phyloP scores from a whole-genome alignment of 2,888 invertebrate genomes.

The Abrostola triplasia region DNA sequence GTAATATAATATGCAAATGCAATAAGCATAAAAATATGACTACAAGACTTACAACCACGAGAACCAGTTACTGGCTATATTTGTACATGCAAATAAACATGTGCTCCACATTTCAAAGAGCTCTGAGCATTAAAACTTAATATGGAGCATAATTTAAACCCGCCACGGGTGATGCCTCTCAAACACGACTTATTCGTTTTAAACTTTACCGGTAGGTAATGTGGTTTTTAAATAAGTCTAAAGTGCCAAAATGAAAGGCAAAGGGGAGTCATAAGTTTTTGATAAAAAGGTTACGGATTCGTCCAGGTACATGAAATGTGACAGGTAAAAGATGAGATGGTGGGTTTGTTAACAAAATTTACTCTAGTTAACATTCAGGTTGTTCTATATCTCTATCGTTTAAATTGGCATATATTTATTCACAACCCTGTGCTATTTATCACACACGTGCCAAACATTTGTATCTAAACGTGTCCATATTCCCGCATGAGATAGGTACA shows the following conservation, averaged over 20 bases:
- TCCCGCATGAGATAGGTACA: too few species aligned
- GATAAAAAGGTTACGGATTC: too few species aligned
- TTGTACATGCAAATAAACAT: slow-evolving; percentile 25
- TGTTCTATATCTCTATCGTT: too few species aligned
- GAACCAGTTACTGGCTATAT: neutral
- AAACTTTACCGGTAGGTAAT: slow-evolving; percentile 53
- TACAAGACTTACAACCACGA: neutral
- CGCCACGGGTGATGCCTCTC: slow-evolving; percentile 18
- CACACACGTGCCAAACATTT: too few species aligned
- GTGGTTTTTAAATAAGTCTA: slow-evolving; percentile 51
- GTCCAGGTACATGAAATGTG: slow-evolving; percentile 18
- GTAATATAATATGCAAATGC: neutral
- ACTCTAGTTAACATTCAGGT: too few species aligned
- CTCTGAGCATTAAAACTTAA: slow-evolving; percentile 37
- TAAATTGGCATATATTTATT: too few species aligned
- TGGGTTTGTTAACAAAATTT: too few species aligned
- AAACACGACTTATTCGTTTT: slow-evolving; percentile 43
- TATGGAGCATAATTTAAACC: slow-evolving; percentile 48
- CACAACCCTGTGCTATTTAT: too few species aligned
- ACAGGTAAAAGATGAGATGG: too few species aligned
- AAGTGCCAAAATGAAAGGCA: neutral
- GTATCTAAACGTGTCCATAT: too few species aligned
- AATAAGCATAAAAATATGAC: neutral
- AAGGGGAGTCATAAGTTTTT: too few species aligned
- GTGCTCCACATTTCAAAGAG: slow-evolving; percentile 25